Evolutionary conservation across 2,888 invertebrate genomes (phyloP).

Genomic region (Odontocolon sp.): DNA sequence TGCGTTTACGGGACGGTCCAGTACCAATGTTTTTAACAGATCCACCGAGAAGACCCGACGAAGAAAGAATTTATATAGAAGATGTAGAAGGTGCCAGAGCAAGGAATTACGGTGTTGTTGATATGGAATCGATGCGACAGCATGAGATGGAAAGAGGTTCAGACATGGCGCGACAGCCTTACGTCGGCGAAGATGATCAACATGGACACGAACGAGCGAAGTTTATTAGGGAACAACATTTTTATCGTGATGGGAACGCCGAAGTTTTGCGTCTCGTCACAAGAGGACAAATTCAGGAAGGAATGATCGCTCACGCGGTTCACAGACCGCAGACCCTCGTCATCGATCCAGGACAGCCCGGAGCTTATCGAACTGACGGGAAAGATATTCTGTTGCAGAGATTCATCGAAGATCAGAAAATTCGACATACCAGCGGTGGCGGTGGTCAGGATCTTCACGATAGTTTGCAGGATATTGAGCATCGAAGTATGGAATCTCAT

Average conservation of each 20-base stretch:
- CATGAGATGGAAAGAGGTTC: conserved; percentile 91
- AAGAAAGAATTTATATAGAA: conserved; percentile 59
- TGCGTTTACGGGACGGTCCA: conserved; percentile 63
- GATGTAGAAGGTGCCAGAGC: conserved; percentile 63
- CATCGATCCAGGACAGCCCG: conserved; percentile 83
- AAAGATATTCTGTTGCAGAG: conserved; percentile 92
- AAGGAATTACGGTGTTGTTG: conserved; percentile 84
- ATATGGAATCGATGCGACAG: conserved; percentile 88
- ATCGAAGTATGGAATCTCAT: conserved; percentile 74
- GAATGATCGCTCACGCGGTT: conserved; percentile 82
- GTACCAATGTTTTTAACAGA: conserved; percentile 63
- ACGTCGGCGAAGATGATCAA: conserved; percentile 72
- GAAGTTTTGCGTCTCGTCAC: conserved; percentile 91
- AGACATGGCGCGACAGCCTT: conserved; percentile 81
- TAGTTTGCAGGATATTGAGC: conserved; percentile 69
- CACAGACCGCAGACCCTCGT: conserved; percentile 83
- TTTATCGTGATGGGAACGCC: conserved; percentile 92
- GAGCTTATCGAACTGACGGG: conserved; percentile 87
- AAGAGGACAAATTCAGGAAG: conserved; percentile 82
- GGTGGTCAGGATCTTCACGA: conserved; percentile 65
- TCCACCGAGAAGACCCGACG: conserved; percentile 37
- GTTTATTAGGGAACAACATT: conserved; percentile 87
- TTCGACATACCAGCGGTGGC: conserved; percentile 64
- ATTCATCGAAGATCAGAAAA: conserved; percentile 89
- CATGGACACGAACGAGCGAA: conserved; percentile 76